These are phyloP conservation scores for Corythaixoides concolor DNA, from an alignment of 2,113 vertebrate species.

Conservation along the genomic window DNA sequence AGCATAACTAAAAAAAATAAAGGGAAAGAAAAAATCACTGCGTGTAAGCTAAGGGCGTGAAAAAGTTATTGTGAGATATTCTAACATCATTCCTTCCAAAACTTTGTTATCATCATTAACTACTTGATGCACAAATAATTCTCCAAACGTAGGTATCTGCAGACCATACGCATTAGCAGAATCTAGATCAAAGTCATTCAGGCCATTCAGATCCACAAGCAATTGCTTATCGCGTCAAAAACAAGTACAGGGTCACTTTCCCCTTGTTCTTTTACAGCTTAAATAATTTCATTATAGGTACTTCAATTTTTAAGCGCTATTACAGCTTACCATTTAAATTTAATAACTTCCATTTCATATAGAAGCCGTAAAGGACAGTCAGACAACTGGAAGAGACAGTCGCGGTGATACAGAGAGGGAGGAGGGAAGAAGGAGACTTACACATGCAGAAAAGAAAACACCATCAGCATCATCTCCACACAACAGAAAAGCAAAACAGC, in stretches of 20 bases:
- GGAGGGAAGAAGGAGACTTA: background rate
- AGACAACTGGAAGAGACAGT: background rate
- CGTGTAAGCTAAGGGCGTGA: background rate
- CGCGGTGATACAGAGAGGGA: background rate
- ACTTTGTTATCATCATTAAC: background rate
- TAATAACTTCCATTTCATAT: background rate
- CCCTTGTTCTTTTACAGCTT: background rate
- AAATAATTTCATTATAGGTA: background rate
- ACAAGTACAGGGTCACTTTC: background rate
- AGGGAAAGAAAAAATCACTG: background rate
- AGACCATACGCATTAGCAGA: background rate
- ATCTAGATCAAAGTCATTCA: background rate
- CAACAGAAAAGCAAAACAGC: background rate
- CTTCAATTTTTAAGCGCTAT: background rate
- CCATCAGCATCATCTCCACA: background rate
- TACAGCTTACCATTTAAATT: background rate
- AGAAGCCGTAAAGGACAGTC: background rate
- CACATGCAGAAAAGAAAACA: background rate
- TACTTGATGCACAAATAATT: background rate
- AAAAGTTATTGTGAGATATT: background rate
- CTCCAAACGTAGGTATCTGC: background rate
- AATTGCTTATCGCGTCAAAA: background rate
- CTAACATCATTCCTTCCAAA: background rate
- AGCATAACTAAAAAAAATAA: background rate
- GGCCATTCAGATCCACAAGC: background rate